Base-by-base conservation (phyloP, 2,888 invertebrate species). In the Campoplex capitator region DNA sequence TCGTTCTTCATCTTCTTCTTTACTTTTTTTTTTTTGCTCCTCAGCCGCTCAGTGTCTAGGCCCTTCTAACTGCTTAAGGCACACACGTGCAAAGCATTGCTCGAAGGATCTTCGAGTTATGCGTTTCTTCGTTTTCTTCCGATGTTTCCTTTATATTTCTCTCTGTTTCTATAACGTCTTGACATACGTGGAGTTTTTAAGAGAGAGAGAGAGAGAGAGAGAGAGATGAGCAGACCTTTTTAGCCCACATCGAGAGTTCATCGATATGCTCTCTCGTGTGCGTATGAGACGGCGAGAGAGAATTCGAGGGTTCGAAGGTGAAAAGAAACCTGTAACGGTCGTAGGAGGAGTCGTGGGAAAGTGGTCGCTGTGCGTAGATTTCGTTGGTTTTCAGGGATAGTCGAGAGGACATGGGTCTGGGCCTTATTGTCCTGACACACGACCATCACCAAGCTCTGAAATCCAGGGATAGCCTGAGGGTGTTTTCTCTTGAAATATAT, bases 271-370 rank as follows among this genome's bases (percentile, higher is more conserved):
- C 32, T 23, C 32, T 62, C 48, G 75, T 32, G 77, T 67, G 48
- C 1, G 48, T 11, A 35, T 67, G 38, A 35, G 51, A 77, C 32
- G 73, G 54, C 83, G 76, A 82, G 62, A 68, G 51, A 56, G 56
- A 67, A 76, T 51, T 67, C 75, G 83, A 77, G 82, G 89, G 85
- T 88, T 88, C 85, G 88, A 77, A 90, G 90, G 89, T 90, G 92
- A 91, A 91, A 91, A 91, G 92, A 92, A 92, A 93, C 92, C 93
- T 92, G 91, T 92, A 90, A 92, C 91, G 92, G 91, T 92, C 91
- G 93, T 93, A 92, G 93, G 93, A 93, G 92, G 92, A 92, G 91
- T 92, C 93, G 93, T 93, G 93, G 93, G 93, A 93, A 93, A 92
- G 91, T 90, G 89, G 88, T 89, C 88, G 88, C 85, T 89, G 89